Base-by-base conservation (phyloP, 2,797 vertebrate species). In the Thripadectes ignobilis region DNA sequence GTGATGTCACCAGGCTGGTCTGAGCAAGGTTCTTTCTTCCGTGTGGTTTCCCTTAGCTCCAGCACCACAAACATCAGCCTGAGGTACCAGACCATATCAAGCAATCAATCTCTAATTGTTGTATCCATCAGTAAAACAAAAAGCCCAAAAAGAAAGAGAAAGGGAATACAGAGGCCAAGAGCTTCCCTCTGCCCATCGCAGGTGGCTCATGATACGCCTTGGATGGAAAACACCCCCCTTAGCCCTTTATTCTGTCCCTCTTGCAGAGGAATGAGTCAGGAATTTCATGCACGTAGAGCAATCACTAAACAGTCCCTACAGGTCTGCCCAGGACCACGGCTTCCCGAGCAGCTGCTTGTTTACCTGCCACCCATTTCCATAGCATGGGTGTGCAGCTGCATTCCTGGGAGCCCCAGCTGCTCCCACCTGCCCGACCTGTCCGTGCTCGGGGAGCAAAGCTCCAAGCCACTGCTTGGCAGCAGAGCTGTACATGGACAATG, bases 301-400 rank as follows among this genome's bases (percentile, higher is more conserved):
- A 71, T 92, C 93, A 32, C 89, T 49, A 12, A 94, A 94, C 90
- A 61, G 80, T 39, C 87, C 91, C 67, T 90, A 72, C 92, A 88
- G 92, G 94, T 93, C 80, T 85, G 68, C 67, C 68, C 5, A 43
- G 93, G 81, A 90, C 85, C 91, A 76, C 4, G 1, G 85, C 92
- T 93, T 15, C 15, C 69, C 4, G 2, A 89, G 81, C 26, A 23
- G 74, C 85, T 88, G 75, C 88, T 63, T 96, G 94, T 96, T 95
- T 96, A 91, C 94, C 74, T 84, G 63, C 83, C 54, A 0, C 82
- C 87, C 89, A 96, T 96, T 95, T 94, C 87, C 92, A 92, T 89
- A 54, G 92, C 29, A 67, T 76, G 91, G 91, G 88, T 0, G 91
- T 84, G 73, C 86, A 77, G 73, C 85, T 9, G 2, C 82, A 24